A percentile compares a stretch with the other conserved stretches of the same genome.
phyloP scores from a whole-genome alignment of 2,888 invertebrate genomes.

The Cheilosia impressa region DNA sequence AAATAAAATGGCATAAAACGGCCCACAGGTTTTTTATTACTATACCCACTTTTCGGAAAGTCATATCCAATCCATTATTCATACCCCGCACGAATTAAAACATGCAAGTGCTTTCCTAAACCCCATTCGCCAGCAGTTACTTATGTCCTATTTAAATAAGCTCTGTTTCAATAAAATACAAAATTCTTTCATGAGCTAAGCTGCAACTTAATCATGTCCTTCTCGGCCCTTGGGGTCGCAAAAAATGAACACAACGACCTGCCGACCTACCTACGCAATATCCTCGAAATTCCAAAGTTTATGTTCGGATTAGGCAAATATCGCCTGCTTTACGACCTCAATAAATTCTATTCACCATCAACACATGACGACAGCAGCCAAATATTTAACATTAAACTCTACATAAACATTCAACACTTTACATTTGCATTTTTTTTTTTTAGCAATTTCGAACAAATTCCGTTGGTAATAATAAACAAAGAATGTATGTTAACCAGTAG shows the following conservation, averaged over 20 bases:
- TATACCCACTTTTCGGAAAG: no score
- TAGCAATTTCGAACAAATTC: constrained; percentile 16
- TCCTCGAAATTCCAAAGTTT: constrained; percentile 9
- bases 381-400: constrained; percentile 10
- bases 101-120: no score
- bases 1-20: no score
- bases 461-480: constrained; percentile 33
- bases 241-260: background rate
- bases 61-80: no score
- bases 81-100: no score
- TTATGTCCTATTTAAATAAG: no score
- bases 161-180: no score
- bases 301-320: constrained; percentile 9
- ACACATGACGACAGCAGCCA: background rate
- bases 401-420: constrained; percentile 32
- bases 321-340: constrained; percentile 5
- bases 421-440: constrained; percentile 10
- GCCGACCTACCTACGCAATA: background rate
- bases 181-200: background rate
- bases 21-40: no score
- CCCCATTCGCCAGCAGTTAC: no score
- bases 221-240: background rate
- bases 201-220: constrained; percentile 2
- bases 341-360: constrained; percentile 13
- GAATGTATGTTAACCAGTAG: constrained; percentile 43